phyloP scores from a whole-genome alignment of 2,888 invertebrate species.

The Drosophila meridiana region DNA sequence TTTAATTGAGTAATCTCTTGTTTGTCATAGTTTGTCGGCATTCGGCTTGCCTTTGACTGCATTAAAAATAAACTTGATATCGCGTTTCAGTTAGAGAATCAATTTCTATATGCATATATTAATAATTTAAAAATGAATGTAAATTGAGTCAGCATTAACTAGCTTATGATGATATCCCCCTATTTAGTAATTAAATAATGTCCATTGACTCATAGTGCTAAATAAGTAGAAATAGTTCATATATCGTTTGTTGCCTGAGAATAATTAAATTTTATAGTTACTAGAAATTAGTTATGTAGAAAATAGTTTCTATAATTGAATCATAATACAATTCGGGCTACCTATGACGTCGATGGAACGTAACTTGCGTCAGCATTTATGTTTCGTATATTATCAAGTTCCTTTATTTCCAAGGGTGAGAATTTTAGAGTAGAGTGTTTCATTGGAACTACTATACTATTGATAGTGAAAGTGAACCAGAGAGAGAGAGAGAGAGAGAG shows the following conservation, averaged over 20 bases:
- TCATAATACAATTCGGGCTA: background rate
- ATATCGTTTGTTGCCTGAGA: background rate
- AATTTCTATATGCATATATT: background rate
- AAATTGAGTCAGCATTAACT: background rate
- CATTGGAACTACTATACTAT: background rate
- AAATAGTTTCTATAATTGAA: background rate
- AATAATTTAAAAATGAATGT: background rate
- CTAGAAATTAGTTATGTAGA: background rate
- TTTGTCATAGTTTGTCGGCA: background rate
- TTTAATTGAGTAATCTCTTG: background rate
- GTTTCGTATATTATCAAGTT: background rate
- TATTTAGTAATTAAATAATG: background rate
- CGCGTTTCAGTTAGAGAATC: background rate
- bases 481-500: background rate
- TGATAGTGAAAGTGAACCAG: background rate
- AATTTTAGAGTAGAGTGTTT: background rate
- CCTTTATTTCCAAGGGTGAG: background rate
- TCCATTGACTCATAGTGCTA: background rate
- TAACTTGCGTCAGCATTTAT: background rate
- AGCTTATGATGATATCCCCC: too few relatives aligned
- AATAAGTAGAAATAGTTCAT: background rate
- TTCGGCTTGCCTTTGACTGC: constrained; percentile 1
- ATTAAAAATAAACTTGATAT: background rate
- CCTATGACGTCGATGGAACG: background rate
- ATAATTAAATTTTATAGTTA: background rate